phyloP scores from a whole-genome alignment of 1,140 invertebrate genomes.

The Brachionus calyciflorus region DNA sequence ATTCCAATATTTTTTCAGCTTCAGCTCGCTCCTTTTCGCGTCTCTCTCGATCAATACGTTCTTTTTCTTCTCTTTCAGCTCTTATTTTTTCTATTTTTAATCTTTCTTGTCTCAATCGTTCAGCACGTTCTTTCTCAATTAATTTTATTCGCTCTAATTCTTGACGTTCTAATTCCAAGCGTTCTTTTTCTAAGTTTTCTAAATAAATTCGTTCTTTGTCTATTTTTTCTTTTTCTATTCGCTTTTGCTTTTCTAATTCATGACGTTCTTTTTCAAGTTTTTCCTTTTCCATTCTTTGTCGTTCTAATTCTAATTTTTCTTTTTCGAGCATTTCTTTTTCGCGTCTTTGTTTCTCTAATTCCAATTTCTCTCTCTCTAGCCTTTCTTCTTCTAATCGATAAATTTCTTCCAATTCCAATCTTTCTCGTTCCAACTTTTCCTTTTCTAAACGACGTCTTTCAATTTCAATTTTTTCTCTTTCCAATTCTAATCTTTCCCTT shows the following conservation, averaged over 20 bases:
- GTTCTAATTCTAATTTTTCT: background rate
- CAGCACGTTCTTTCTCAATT: background rate
- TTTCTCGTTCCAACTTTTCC: slow-evolving; percentile 3
- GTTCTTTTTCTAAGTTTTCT: slow-evolving; percentile 11
- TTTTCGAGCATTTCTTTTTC: slow-evolving; percentile 2
- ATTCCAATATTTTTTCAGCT: background rate
- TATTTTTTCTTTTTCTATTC: background rate
- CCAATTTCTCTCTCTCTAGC: background rate
- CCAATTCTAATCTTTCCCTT: background rate
- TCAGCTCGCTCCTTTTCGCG: background rate
- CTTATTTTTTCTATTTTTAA: background rate
- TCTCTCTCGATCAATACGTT: background rate
- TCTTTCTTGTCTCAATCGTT: background rate
- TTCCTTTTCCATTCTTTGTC: background rate
- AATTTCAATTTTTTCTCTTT: slow-evolving; percentile 15
- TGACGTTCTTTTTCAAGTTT: slow-evolving; percentile 11
- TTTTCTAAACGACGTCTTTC: background rate
- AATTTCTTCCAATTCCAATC: background rate
- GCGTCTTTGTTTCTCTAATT: background rate
- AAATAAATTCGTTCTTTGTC: background rate
- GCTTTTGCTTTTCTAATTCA: background rate
- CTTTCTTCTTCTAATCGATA: background rate
- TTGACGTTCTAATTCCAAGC: background rate
- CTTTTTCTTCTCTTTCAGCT: background rate
- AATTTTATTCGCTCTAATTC: slow-evolving; percentile 9